A percentile compares a stretch with the other conserved stretches of the same genome.
Conservation (phyloP, 2,888 invertebrate genomes). For the Malthinus seriepunctatus region DNA sequence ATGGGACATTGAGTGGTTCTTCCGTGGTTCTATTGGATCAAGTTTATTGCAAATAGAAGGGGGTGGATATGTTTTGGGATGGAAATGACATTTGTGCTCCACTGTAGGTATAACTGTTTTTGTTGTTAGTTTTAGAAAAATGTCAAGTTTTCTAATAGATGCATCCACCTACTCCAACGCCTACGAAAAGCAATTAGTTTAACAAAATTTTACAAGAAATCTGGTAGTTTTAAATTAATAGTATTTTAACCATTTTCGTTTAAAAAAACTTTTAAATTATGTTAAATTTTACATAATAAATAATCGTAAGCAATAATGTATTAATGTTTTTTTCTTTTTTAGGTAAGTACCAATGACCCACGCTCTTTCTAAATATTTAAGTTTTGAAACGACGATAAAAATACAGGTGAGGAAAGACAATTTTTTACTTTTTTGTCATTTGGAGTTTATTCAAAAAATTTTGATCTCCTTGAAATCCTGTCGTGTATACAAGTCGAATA, state of each 20-base stretch:
- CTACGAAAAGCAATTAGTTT: background rate
- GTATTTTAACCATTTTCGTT: background rate
- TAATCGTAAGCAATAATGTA: background rate
- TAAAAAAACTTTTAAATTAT: background rate
- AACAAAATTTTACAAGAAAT: background rate
- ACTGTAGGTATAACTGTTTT: background rate
- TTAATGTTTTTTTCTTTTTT: conserved; percentile 2
- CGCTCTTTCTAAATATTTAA: background rate
- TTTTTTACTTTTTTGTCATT: background rate
- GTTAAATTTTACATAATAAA: background rate
- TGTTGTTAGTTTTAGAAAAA: background rate
- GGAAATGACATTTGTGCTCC: no score
- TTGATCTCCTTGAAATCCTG: conserved; percentile 15
- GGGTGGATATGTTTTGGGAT: no score
- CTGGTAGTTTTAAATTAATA: conserved; percentile 4
- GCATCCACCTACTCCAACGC: background rate
- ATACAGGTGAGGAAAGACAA: conserved; percentile 1
- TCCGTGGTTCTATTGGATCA: background rate
- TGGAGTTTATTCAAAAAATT: conserved; percentile 2
- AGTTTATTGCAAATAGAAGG: no score
- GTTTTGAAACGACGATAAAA: background rate
- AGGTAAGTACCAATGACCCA: conserved; percentile 9
- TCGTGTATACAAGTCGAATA: conserved; percentile 34
- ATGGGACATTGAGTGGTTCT: background rate
- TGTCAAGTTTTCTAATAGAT: background rate